phyloP scores from a whole-genome alignment of 2,113 vertebrate genomes.

The Miniopterus natalensis region DNA sequence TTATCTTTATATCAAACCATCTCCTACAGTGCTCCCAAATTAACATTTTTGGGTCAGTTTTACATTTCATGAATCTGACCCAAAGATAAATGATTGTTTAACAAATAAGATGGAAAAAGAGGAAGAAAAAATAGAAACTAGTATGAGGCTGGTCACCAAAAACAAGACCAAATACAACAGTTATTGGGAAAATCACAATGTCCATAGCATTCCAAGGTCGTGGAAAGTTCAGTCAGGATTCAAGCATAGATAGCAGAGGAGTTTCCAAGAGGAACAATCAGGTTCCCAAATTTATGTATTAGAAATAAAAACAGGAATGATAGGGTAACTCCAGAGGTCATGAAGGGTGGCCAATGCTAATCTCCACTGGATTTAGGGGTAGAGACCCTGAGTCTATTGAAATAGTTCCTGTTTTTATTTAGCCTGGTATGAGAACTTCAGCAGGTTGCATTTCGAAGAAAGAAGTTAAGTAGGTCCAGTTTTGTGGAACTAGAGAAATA shows the following conservation, averaged over 20 bases:
- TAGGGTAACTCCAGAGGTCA: neutral
- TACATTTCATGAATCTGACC: neutral
- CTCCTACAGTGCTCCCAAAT: neutral
- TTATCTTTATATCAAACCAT: neutral
- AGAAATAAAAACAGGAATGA: slow-evolving; percentile 47
- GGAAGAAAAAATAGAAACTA: neutral
- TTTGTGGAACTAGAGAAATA: slow-evolving; percentile 33
- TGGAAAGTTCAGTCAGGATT: neutral
- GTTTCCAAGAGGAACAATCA: neutral
- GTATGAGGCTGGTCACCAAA: neutral
- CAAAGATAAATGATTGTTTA: slow-evolving; percentile 34
- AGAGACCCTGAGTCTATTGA: neutral
- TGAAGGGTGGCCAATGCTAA: neutral
- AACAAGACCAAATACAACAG: neutral
- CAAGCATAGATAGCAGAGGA: neutral
- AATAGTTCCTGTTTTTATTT: neutral
- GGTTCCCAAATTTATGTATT: neutral
- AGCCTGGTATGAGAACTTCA: slow-evolving; percentile 4
- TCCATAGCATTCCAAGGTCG: neutral
- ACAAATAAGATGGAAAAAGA: neutral
- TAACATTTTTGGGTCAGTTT: slow-evolving; percentile 3
- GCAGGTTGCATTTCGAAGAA: neutral
- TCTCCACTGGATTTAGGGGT: neutral
- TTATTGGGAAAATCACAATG: neutral
- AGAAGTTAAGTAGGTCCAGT: neutral